Evolutionary conservation across 2,113 vertebrate species (phyloP).

Genomic region (Cepphus grylle): DNA sequence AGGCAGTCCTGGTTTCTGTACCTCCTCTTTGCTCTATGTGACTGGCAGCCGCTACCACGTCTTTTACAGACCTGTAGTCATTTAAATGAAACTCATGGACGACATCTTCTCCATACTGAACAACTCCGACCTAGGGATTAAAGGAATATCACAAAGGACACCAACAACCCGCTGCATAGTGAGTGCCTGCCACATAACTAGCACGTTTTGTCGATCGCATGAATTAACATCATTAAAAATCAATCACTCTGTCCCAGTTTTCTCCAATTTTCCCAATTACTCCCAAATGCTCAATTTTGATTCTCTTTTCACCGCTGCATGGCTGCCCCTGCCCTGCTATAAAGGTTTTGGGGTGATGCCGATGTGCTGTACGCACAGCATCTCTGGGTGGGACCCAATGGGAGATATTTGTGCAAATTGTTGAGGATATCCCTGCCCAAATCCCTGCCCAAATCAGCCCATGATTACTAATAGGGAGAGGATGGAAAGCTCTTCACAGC

Average conservation of each 20-base stretch:
- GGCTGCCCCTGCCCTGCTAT: background rate
- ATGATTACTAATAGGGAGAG: accelerated
- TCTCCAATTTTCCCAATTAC: background rate
- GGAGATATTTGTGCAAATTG: background rate
- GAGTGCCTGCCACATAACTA: accelerated
- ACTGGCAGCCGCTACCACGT: constrained; percentile 87
- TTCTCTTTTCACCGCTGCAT: accelerated
- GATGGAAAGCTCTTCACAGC: background rate
- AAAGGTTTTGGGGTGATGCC: background rate
- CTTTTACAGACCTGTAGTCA: constrained; percentile 87
- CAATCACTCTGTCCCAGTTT: accelerated
- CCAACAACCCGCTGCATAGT: background rate
- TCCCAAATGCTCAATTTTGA: accelerated
- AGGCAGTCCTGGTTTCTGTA: constrained; percentile 90
- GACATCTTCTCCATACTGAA: constrained; percentile 90
- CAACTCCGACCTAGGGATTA: constrained; percentile 84
- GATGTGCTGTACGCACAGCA: accelerated
- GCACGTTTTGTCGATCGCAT: accelerated
- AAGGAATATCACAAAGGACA: background rate
- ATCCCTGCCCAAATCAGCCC: background rate
- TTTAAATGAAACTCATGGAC: constrained; percentile 91
- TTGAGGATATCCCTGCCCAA: background rate
- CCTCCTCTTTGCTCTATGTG: constrained; percentile 91
- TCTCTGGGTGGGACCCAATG: accelerated
- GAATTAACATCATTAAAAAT: accelerated